Percentiles rank a stretch among this genome's conserved stretches.
These are phyloP conservation scores for Fopius arisanus DNA, from an alignment of 1,140 invertebrate species.

Conservation along the genomic window DNA sequence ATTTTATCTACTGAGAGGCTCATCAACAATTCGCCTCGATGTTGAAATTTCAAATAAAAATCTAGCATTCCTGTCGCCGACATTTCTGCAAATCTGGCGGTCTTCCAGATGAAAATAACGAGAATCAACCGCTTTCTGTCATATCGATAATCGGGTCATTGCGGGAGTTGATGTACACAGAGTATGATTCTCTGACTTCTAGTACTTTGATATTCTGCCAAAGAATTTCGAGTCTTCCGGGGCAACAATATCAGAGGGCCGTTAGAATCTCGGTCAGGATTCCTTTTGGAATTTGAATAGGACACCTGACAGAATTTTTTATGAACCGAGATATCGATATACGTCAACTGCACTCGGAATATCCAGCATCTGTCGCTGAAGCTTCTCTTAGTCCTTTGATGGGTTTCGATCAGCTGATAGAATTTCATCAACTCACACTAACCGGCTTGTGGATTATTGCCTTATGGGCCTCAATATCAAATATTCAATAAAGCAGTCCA, in stretches of 20 bases:
- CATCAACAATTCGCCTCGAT: too few species aligned
- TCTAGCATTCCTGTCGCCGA: background rate
- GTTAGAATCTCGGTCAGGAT: background rate
- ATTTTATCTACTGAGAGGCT: too few species aligned
- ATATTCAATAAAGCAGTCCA: too few species aligned
- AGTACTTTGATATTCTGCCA: slow-evolving; percentile 54
- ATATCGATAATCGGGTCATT: slow-evolving; percentile 56
- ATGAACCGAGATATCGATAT: background rate
- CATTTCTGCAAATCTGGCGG: slow-evolving; percentile 40
- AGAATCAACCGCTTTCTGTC: slow-evolving; percentile 36
- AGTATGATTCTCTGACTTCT: slow-evolving; percentile 42
- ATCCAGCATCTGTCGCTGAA: background rate
- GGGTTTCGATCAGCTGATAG: too few species aligned
- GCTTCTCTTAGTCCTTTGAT: too few species aligned
- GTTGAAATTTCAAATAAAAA: background rate
- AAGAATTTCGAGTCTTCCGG: slow-evolving; percentile 36
- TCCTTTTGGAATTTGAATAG: background rate
- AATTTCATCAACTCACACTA: too few species aligned
- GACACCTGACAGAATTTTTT: background rate
- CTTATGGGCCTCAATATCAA: too few species aligned
- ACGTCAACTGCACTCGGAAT: background rate
- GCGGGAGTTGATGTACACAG: slow-evolving; percentile 55
- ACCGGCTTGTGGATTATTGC: too few species aligned
- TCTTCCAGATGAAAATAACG: slow-evolving; percentile 48
- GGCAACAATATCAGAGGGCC: slow-evolving; percentile 24